These are phyloP conservation scores for Galleria mellonella DNA, from an alignment of 1,140 invertebrate genomes.

Conservation along the genomic window DNA sequence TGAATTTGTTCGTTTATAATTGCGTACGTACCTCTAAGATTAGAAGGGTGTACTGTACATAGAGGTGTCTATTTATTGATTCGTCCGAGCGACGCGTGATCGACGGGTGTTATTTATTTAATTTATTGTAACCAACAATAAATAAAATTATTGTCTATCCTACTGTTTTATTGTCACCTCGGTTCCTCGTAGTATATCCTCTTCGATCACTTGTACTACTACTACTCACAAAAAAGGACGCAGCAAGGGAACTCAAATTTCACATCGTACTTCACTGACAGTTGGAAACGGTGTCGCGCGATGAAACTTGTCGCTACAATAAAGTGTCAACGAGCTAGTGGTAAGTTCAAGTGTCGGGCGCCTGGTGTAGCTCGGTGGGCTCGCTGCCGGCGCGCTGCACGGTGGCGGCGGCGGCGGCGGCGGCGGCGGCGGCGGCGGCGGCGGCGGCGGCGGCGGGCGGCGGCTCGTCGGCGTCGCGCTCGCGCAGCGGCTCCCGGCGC, in stretches of 20 bases:
- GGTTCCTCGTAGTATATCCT: background rate
- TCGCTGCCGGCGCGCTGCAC: slow-evolving; percentile 3
- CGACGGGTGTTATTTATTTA: slow-evolving; percentile 41
- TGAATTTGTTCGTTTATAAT: background rate
- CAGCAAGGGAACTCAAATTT: background rate
- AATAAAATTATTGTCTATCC: slow-evolving; percentile 9
- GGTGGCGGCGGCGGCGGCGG: slow-evolving; percentile 30
- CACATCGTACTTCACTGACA: too few species aligned
- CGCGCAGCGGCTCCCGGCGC: slow-evolving; percentile 23
- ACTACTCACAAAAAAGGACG: too few species aligned
- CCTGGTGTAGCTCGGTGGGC: background rate
- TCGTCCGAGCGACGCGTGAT: slow-evolving; percentile 26
- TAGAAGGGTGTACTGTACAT: slow-evolving; percentile 18
- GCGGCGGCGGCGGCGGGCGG: slow-evolving; percentile 31
- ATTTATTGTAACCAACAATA: slow-evolving; percentile 30
- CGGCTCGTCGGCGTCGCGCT: slow-evolving; percentile 63
- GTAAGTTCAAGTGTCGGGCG: background rate
- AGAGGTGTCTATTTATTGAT: slow-evolving; percentile 42
- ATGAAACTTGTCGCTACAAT: too few species aligned
- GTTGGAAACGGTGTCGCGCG: too few species aligned
- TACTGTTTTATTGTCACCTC: background rate
- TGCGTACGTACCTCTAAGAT: background rate
- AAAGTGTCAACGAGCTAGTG: background rate
- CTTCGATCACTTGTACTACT: too few species aligned
- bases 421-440: slow-evolving; percentile 7